These are phyloP conservation scores for Saturnia japonica DNA, from an alignment of 2,888 invertebrate genomes.

Conservation along the genomic window DNA sequence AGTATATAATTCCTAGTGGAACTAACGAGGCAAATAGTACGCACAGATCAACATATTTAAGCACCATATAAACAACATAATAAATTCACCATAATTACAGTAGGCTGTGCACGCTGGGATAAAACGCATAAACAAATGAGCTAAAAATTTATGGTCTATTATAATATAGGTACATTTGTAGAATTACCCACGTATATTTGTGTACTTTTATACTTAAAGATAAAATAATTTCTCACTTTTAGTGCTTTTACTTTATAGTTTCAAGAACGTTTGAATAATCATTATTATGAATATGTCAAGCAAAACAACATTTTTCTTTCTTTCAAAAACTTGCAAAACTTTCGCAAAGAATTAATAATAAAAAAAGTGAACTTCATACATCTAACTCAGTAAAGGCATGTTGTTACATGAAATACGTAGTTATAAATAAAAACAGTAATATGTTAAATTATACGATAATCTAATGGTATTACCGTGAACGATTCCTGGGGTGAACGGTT, in stretches of 20 bases:
- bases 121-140: neutral
- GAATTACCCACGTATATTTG: neutral
- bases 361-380: neutral
- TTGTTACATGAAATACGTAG: neutral
- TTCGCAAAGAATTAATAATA: too few relatives aligned
- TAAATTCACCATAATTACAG: neutral
- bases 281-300: too few relatives aligned
- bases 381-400: neutral
- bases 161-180: neutral
- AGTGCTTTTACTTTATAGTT: neutral
- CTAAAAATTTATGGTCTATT: neutral
- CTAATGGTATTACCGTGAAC: conserved; percentile 36
- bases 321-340: too few relatives aligned
- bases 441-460: neutral
- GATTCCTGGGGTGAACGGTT: conserved; percentile 69
- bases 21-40: conserved; percentile 1
- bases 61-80: neutral
- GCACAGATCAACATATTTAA: neutral
- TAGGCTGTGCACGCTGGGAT: neutral
- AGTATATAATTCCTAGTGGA: neutral
- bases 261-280: too few relatives aligned
- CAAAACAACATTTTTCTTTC: too few relatives aligned
- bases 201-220: neutral
- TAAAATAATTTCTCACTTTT: neutral
- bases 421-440: neutral